Evolutionary conservation across 1,140 invertebrate genomes (phyloP), one percentile per base, ranked within the genome.

Genomic region (Bicyclus anynana): DNA sequence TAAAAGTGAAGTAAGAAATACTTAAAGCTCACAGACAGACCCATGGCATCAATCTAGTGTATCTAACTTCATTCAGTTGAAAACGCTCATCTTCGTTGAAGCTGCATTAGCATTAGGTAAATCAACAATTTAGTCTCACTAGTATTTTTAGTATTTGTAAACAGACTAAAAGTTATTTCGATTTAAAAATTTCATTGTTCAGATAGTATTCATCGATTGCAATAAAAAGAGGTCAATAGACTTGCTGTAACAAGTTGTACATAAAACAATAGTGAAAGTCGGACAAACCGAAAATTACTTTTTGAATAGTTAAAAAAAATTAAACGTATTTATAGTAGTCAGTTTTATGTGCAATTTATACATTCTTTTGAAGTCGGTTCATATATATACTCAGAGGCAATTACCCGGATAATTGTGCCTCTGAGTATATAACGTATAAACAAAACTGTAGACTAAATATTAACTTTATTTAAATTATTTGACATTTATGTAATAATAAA

Each of bases 221-320:
- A 40, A 17, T 17, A 40, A 16, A 6, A 18, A 40, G 14, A 18
- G 38, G 38, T 40, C 38, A 40, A 40, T 16, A 40, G 38, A 40
- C 38, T 40, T 16, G 10, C 6, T 3, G 13, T 16, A 18, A 16
- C n/a, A n/a, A n/a, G n/a, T n/a, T n/a, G n/a, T n/a, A n/a, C n/a
- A 40, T 40, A 40, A 16, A 6, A 40, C 17, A 40, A 40, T 40
- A 40, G 38, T 40, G 38, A 40, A 40, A 40, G 38, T 40, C 17
- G 13, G 6, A 10, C 10, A 40, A 40, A 40, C 4, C 10, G 17
- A 40, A n/a, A n/a, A n/a, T n/a, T n/a, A n/a, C n/a, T n/a, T n/a
- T n/a, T n/a, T n/a, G n/a, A n/a, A n/a, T n/a, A n/a, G n/a, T n/a
- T n/a, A n/a, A n/a, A n/a, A n/a, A n/a, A n/a, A n/a, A n/a, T n/a